Percentiles rank a stretch among this genome's conserved stretches.
phyloP scores from a whole-genome alignment of 2,888 invertebrate genomes.

The Myopa tessellatipennis region DNA sequence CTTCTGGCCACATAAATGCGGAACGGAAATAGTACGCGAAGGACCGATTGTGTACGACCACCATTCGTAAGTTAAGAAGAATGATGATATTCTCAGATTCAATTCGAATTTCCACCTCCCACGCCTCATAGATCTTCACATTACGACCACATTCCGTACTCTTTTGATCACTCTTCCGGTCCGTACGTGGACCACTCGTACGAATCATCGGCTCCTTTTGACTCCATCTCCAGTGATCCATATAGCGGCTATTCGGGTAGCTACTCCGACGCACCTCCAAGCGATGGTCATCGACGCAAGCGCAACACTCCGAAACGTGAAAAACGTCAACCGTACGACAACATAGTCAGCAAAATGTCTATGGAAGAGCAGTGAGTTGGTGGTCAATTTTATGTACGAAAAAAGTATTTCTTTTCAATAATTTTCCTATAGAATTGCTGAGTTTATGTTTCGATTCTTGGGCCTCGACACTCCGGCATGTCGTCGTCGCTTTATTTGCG shows the following conservation, averaged over 20 bases:
- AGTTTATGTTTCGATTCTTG: conserved; percentile 65
- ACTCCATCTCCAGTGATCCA: conserved; percentile 56
- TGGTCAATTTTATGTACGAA: background rate
- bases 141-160: conserved; percentile 56
- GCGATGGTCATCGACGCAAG: conserved; percentile 44
- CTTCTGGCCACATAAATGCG: conserved; percentile 56
- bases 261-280: conserved; percentile 48
- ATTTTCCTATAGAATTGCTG: conserved; percentile 58
- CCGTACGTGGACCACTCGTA: conserved; percentile 50
- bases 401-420: background rate
- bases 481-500: conserved; percentile 70
- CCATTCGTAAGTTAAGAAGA: conserved; percentile 60
- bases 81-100: background rate
- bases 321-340: background rate
- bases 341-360: conserved; percentile 41
- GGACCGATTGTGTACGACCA: conserved; percentile 60
- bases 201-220: conserved; percentile 33
- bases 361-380: conserved; percentile 61
- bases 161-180: conserved; percentile 50
- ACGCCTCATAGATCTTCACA: conserved; percentile 5
- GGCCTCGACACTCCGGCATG: conserved; percentile 66
- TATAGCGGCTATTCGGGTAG: conserved; percentile 60
- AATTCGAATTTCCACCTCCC: background rate
- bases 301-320: conserved; percentile 50
- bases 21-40: conserved; percentile 51